Base-by-base conservation (phyloP, 2,888 invertebrate genomes). In the Diogma glabrata region DNA sequence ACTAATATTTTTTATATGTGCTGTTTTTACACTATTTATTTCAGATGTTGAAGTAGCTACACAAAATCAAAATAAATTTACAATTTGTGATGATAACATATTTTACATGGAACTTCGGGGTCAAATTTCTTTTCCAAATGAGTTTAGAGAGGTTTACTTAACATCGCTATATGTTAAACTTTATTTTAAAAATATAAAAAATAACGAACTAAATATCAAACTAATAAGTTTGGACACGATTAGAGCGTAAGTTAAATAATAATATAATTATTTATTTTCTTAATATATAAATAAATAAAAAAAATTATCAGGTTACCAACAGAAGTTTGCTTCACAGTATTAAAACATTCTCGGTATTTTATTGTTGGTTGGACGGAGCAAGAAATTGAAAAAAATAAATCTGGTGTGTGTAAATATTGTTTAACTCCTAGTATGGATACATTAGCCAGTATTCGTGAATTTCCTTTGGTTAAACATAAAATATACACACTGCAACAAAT, bases 401-500 rank as follows among this genome's bases (percentile, higher is more conserved):
- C 64, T 4, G 67, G 67, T 6, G 51, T 69, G 4, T 69, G 68
- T 57, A 69, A 69, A 56, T 69, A 69, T 57, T 65, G 69, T 10
- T 54, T 69, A 26, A 67, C 67, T 3, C 69, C 69, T 5, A 62
- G 64, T 24, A 57, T 69, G 36, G 67, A 68, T 52, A 67, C 64
- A 3, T 56, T 69, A 49, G 69, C 69, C 22, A 68, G 67, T 55
- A 69, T 67, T 49, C 60, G 69, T 12, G 69, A 69, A 48, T 69
- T 69, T 43, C 66, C 66, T 40, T 62, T 60, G 47, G 59, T 69
- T 59, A 61, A 65, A 7, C 66, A 69, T 55, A 60, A 61, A 38
- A 58, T 69, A 17, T 59, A 57, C 3, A 63, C 64, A 53, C 57
- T 69, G 45, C 67, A 69, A 53, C 67, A 67, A 49, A 58, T 66